These are phyloP conservation scores for Endotricha flammealis DNA, from an alignment of 2,888 invertebrate species.

Conservation along the genomic window DNA sequence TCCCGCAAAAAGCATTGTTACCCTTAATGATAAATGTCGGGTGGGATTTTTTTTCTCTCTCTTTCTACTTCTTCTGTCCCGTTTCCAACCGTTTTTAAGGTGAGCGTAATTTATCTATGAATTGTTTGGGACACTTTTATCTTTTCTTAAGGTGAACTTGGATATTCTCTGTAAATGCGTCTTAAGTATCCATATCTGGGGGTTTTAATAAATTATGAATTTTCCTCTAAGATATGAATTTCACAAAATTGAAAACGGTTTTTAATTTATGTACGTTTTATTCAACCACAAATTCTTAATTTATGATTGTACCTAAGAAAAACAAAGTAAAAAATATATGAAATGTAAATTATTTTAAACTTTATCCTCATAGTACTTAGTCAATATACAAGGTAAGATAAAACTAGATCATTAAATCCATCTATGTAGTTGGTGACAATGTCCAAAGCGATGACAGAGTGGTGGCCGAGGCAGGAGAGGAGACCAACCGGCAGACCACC, in stretches of 20 bases:
- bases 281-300: too few species aligned
- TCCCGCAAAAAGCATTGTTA: constrained; percentile 71
- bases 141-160: constrained; percentile 38
- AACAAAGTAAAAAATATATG: too few species aligned
- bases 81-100: constrained; percentile 51
- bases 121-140: constrained; percentile 58
- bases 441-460: too few species aligned
- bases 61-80: constrained; percentile 27
- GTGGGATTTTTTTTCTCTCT: constrained; percentile 24
- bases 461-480: too few species aligned
- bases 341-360: too few species aligned
- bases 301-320: too few species aligned
- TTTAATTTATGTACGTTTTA: too few species aligned
- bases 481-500: too few species aligned
- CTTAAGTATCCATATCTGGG: constrained; percentile 3
- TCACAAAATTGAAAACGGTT: neutral
- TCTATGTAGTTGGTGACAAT: too few species aligned
- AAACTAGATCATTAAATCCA: too few species aligned
- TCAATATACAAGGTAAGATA: too few species aligned
- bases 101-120: constrained; percentile 58
- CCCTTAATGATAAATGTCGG: constrained; percentile 68
- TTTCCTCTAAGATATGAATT: neutral
- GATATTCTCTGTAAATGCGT: constrained; percentile 15
- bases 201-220: constrained; percentile 7
- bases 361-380: too few species aligned